Percentiles rank a stretch among this genome's conserved stretches.
phyloP scores from a whole-genome alignment of 2,888 invertebrate genomes.

The Papilio elwesi region DNA sequence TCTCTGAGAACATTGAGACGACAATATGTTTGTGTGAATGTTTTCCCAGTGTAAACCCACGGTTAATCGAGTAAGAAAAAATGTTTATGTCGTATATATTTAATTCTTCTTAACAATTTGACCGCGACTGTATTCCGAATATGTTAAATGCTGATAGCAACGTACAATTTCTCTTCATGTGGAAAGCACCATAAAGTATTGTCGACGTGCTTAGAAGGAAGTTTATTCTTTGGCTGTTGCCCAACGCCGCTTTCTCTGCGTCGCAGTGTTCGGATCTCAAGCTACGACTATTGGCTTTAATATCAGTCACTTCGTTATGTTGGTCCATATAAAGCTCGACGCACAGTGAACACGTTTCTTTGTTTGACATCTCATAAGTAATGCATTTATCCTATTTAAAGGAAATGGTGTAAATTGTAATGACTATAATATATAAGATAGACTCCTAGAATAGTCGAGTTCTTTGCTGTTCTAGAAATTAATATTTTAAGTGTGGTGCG shows the following conservation, averaged over 20 bases:
- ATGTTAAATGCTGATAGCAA: not conserved
- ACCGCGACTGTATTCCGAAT: not conserved
- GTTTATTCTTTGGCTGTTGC: constrained; percentile 18
- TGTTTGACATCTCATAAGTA: not conserved
- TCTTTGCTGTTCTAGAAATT: too few relatives aligned
- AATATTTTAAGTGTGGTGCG: too few relatives aligned
- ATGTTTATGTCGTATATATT: not conserved
- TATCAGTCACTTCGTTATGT: not conserved
- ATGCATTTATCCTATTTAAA: not conserved
- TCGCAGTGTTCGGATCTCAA: not conserved
- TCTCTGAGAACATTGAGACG: too few relatives aligned
- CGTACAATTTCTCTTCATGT: not conserved
- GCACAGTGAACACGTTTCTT: constrained; percentile 18
- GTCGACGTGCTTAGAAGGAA: constrained; percentile 1
- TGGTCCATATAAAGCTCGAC: constrained; percentile 15
- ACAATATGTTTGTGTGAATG: too few relatives aligned
- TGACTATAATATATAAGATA: too few relatives aligned
- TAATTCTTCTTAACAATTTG: not conserved
- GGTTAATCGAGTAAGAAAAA: too few relatives aligned
- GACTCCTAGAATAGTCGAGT: too few relatives aligned
- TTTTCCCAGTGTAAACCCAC: too few relatives aligned
- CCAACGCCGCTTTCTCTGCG: constrained; percentile 23
- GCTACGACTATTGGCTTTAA: not conserved
- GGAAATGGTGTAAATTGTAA: not conserved
- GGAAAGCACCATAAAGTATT: constrained; percentile 31